Conservation (phyloP, 2,113 vertebrate genomes). For the Dolichallabes microphthalmus region DNA sequence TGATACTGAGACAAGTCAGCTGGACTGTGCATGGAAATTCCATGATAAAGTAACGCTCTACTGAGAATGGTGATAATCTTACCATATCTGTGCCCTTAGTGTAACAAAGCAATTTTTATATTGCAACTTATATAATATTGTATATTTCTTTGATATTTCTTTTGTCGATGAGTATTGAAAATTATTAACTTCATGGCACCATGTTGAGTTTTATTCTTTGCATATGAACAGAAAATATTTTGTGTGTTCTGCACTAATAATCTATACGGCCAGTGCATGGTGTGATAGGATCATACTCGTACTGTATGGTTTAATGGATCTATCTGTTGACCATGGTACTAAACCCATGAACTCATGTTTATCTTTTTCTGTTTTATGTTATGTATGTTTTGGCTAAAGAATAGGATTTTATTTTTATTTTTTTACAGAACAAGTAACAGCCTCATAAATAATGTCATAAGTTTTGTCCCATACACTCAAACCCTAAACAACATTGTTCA, state of each 20-base stretch:
- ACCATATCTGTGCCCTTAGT: too few species aligned
- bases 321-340: background rate
- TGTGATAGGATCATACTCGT: conserved; percentile 3
- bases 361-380: background rate
- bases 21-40: too few species aligned
- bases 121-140: too few species aligned
- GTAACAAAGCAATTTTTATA: too few species aligned
- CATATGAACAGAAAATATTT: background rate
- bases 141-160: too few species aligned
- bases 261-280: conserved; percentile 17
- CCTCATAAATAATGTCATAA: conserved; percentile 15
- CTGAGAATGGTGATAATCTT: too few species aligned
- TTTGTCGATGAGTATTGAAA: too few species aligned
- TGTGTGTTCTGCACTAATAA: background rate
- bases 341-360: background rate
- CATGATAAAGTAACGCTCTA: too few species aligned
- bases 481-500: background rate
- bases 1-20: too few species aligned
- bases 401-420: background rate
- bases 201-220: background rate
- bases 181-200: background rate
- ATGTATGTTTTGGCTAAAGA: background rate
- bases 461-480: background rate
- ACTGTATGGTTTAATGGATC: background rate
- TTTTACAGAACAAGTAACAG: background rate